phyloP scores from a whole-genome alignment of 2,113 vertebrate genomes.

The Ifrita kowaldi region DNA sequence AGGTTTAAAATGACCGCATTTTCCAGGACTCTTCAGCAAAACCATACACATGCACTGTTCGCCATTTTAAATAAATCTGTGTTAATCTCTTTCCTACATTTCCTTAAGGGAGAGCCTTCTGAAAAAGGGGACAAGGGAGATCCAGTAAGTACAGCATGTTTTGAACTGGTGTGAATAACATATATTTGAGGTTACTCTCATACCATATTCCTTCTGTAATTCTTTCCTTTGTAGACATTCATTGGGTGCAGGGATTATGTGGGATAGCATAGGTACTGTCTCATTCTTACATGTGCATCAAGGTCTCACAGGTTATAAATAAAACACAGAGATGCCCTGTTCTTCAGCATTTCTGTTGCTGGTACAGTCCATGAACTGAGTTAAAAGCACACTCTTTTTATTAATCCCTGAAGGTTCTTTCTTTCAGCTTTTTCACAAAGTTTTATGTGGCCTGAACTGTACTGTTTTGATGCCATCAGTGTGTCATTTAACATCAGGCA shows the following conservation, averaged over 20 bases:
- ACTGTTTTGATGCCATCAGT: not conserved
- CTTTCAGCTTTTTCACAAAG: not conserved
- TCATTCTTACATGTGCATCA: not conserved
- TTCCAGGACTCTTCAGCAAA: not conserved
- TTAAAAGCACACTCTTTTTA: fast-evolving
- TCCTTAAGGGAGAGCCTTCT: conserved; percentile 66
- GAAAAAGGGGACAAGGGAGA: conserved; percentile 86
- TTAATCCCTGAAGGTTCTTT: not conserved
- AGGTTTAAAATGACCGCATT: not conserved
- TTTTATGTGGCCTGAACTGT: not conserved
- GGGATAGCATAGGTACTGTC: not conserved
- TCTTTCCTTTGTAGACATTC: not conserved
- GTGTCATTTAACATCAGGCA: not conserved
- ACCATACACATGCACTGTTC: not conserved
- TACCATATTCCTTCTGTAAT: not conserved
- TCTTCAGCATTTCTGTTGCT: not conserved
- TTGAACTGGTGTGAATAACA: not conserved
- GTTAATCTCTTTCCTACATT: not conserved
- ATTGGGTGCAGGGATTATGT: not conserved
- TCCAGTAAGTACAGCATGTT: conserved; percentile 70
- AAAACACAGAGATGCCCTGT: not conserved
- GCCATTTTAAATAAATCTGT: not conserved
- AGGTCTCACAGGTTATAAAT: not conserved
- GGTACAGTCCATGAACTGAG: not conserved
- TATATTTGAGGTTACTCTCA: not conserved